phyloP scores from a whole-genome alignment of 2,113 vertebrate species.

The Hystrix brachyura region DNA sequence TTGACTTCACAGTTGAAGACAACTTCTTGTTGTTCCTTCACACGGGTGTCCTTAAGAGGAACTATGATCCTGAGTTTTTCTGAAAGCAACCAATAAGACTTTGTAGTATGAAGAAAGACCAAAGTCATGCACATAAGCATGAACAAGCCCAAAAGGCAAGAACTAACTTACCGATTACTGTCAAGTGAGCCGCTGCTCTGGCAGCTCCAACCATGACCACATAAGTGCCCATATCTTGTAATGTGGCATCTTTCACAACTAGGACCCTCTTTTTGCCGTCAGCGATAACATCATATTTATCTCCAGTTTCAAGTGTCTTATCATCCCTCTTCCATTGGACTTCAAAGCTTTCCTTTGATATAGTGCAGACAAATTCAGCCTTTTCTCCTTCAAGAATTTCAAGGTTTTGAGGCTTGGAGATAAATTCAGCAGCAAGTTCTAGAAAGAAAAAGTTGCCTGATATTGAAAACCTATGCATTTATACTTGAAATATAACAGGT shows the following conservation, averaged over 20 bases:
- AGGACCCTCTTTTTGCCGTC: slow-evolving; percentile 96
- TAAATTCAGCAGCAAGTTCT: slow-evolving; percentile 98
- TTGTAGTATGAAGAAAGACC: slow-evolving; percentile 43
- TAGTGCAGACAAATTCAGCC: slow-evolving; percentile 95
- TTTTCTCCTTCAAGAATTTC: slow-evolving; percentile 97
- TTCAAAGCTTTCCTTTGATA: slow-evolving; percentile 95
- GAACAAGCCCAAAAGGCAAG: slow-evolving; percentile 24
- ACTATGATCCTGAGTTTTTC: slow-evolving; percentile 97
- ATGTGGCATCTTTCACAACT: slow-evolving; percentile 92
- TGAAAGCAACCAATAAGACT: slow-evolving; percentile 84
- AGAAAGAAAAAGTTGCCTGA: slow-evolving; percentile 72
- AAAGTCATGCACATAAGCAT: background rate
- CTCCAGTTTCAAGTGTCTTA: slow-evolving; percentile 90
- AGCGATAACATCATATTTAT: slow-evolving; percentile 94
- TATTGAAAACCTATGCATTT: background rate
- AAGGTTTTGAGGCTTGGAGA: slow-evolving; percentile 93
- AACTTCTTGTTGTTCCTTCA: slow-evolving; percentile 95
- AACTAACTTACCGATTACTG: slow-evolving; percentile 93
- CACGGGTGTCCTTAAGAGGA: slow-evolving; percentile 94
- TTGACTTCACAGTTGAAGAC: slow-evolving; percentile 98
- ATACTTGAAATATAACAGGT: background rate
- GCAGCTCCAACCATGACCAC: slow-evolving; percentile 91
- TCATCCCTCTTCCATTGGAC: slow-evolving; percentile 95
- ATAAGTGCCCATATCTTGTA: slow-evolving; percentile 94
- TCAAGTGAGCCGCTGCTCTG: slow-evolving; percentile 93